Conservation (phyloP, 2,113 vertebrate genomes). For the Pachyramphus minor region DNA sequence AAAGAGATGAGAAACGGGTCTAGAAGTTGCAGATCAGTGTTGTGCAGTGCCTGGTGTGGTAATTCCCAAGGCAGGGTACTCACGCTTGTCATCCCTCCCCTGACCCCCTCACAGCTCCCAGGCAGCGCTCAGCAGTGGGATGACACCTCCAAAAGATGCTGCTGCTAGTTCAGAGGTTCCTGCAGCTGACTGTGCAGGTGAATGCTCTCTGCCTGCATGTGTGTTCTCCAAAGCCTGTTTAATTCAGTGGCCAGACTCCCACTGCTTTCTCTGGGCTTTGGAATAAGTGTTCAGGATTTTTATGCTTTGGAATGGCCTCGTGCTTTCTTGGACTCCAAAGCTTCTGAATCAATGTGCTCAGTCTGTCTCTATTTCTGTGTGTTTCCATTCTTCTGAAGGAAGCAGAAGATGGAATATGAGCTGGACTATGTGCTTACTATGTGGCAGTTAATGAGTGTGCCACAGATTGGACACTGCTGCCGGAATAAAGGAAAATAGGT, state of each 20-base stretch:
- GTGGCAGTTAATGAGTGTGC: slow-evolving; percentile 4
- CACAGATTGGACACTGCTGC: neutral
- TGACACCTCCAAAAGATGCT: neutral
- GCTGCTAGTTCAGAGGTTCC: neutral
- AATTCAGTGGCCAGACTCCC: neutral
- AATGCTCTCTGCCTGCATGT: neutral
- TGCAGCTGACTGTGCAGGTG: neutral
- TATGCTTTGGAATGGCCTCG: neutral
- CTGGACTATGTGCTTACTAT: neutral
- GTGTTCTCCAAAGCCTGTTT: neutral
- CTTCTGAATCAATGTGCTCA: neutral
- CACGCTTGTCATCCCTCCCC: neutral
- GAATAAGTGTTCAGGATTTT: neutral
- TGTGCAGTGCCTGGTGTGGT: neutral
- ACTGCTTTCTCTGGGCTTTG: neutral
- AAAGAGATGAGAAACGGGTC: neutral
- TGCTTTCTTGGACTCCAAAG: neutral
- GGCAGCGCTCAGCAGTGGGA: neutral
- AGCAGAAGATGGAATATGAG: neutral
- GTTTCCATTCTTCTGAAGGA: slow-evolving; percentile 19
- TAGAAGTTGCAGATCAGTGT: neutral
- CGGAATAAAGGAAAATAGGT: slow-evolving; percentile 15
- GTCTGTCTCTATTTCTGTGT: neutral
- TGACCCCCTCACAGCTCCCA: neutral
- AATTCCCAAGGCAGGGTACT: neutral